Conservation (phyloP, 2,113 vertebrate species). For the Oreochromis niloticus region DNA sequence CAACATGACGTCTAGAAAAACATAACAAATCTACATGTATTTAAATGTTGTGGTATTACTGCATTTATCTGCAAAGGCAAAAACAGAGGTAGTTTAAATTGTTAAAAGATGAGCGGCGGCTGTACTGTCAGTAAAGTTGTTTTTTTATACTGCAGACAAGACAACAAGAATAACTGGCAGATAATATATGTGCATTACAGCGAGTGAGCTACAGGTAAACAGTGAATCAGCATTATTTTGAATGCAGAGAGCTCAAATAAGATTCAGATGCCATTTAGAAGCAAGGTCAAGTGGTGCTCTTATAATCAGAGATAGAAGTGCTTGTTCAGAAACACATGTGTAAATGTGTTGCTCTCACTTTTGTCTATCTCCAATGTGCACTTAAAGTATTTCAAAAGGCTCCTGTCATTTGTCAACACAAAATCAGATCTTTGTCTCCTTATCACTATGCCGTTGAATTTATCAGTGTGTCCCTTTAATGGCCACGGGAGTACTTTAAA, state of each 20-base stretch:
- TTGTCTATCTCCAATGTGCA: background rate
- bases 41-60: slow-evolving; percentile 16
- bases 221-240: background rate
- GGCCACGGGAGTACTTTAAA: background rate
- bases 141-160: background rate
- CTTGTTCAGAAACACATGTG: slow-evolving; percentile 23
- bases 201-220: slow-evolving; percentile 1
- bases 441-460: background rate
- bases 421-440: background rate
- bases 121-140: background rate
- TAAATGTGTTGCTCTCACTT: background rate
- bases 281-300: background rate
- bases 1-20: slow-evolving; percentile 36
- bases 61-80: slow-evolving; percentile 32
- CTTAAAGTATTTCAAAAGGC: background rate
- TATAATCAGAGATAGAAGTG: slow-evolving; percentile 7
- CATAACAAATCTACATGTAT: slow-evolving; percentile 21
- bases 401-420: background rate
- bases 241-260: background rate
- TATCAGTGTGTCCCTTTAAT: background rate
- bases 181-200: background rate
- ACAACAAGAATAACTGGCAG: background rate
- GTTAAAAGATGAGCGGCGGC: background rate
- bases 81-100: slow-evolving; percentile 63
- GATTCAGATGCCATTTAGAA: background rate